These are phyloP conservation scores for Cossypha dichroa DNA, from an alignment of 2,797 vertebrate species.

Conservation along the genomic window DNA sequence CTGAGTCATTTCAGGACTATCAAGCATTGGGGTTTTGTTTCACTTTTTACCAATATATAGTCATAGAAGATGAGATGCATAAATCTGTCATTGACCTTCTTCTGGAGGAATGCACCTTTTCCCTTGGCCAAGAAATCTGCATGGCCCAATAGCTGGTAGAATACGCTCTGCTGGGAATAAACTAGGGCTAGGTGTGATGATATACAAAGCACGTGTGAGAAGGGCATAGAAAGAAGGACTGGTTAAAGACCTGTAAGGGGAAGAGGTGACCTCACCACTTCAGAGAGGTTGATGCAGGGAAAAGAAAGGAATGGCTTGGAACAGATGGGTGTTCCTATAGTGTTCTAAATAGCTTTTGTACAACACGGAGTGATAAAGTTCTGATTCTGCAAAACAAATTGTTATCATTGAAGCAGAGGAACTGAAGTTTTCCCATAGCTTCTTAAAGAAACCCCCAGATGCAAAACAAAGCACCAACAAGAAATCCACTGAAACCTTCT, in stretches of 20 bases:
- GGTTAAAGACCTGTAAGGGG: not conserved
- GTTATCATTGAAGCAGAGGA: not conserved
- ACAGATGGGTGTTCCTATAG: not conserved
- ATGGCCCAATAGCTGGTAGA: not conserved
- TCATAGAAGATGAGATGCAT: not conserved
- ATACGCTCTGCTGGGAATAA: not conserved
- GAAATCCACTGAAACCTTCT: accelerated
- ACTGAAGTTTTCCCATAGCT: not conserved
- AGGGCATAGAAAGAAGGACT: not conserved
- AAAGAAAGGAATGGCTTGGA: not conserved
- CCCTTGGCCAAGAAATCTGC: not conserved
- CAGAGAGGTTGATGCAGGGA: not conserved
- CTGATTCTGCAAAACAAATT: not conserved
- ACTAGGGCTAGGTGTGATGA: not conserved
- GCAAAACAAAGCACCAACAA: not conserved
- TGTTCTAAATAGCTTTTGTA: not conserved
- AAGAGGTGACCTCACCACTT: not conserved
- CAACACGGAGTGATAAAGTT: not conserved
- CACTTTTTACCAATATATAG: not conserved
- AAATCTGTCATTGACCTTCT: not conserved
- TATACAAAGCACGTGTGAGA: not conserved
- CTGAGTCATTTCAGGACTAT: not conserved
- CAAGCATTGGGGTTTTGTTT: not conserved
- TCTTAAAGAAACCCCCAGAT: not conserved
- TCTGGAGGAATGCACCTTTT: not conserved